Evolutionary conservation across 2,797 vertebrate species (phyloP), one percentile per base, ranked within the genome.

Genomic region (Astyanax mexicanus): DNA sequence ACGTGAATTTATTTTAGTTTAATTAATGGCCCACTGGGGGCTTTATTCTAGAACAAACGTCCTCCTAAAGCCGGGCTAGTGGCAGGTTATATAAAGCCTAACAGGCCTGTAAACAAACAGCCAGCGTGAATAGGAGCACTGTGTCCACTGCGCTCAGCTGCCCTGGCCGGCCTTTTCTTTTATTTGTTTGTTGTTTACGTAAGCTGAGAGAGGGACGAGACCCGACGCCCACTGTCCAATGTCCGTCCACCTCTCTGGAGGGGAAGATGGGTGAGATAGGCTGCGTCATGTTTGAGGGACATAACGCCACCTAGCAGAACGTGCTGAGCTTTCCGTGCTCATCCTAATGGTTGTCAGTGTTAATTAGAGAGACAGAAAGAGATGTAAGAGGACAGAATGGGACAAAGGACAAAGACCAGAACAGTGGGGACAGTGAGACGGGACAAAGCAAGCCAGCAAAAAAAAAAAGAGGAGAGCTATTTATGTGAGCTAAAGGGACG

Each of bases 111-210:
- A 87, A 68, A 85, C 78, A 84, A 85, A 91, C 85, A 89, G 83
- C 54, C 35, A 10, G n/a, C 70, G 32, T 86, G 80, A 85, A 87
- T 83, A 72, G 76, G 29, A 69, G 72, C 82, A 83, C 85, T 91
- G 89, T 91, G 82, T 85, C 80, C 82, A 83, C 85, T 91, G 89
- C 91, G 82, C 85, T 80, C 61, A 84, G 72, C 67, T 83, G 82
- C 71, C 82, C 86, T 85, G 54, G 52, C 77, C 69, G 79, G 57
- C 29, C 49, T 75, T n/a, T n/a, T n/a, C n/a, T n/a, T n/a, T n/a
- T n/a, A n/a, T n/a, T n/a, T n/a, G n/a, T n/a, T n/a, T n/a, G n/a
- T n/a, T n/a, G n/a, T n/a, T 84, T 80, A 81, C 54, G 32, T 73
- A 82, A 82, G 32, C 64, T 68, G 47, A 72, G 78, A 47, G 70